These are phyloP conservation scores for Ophioderma brevispina DNA, from an alignment of 35 echinoderm and acorn worm genomes.

Conservation along the genomic window DNA sequence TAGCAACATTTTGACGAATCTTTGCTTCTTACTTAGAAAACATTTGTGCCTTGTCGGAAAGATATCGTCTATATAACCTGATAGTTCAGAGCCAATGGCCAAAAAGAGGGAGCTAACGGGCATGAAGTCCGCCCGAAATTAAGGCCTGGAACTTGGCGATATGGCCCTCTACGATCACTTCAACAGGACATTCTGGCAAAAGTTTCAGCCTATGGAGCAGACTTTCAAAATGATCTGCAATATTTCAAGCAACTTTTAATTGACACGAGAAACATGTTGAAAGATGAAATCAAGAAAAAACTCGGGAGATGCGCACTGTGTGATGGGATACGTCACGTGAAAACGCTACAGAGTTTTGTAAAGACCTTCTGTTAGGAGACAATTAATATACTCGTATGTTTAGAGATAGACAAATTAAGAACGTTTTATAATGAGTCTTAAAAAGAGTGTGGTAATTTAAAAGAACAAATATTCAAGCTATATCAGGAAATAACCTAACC, in stretches of 20 bases:
- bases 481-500: too few species aligned
- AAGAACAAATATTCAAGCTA: too few species aligned
- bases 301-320: neutral
- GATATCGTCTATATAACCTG: conserved; percentile 70
- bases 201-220: conserved; percentile 55
- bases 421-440: too few species aligned
- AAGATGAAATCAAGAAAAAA: neutral
- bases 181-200: conserved; percentile 76
- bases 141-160: conserved; percentile 64
- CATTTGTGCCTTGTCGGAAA: neutral
- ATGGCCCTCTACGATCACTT: conserved; percentile 61
- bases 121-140: too few species aligned
- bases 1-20: neutral
- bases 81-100: conserved; percentile 1
- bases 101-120: neutral
- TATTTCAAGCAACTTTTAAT: conserved; percentile 3
- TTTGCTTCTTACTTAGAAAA: neutral
- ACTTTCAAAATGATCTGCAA: conserved; percentile 18
- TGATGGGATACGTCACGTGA: neutral
- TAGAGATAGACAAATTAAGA: neutral
- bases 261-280: neutral
- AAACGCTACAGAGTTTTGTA: neutral
- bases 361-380: neutral
- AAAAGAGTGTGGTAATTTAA: too few species aligned
- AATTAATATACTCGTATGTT: neutral